Percentiles rank a stretch among this genome's conserved stretches.
Conservation (phyloP, 2,113 vertebrate species). For the Myotis davidii region DNA sequence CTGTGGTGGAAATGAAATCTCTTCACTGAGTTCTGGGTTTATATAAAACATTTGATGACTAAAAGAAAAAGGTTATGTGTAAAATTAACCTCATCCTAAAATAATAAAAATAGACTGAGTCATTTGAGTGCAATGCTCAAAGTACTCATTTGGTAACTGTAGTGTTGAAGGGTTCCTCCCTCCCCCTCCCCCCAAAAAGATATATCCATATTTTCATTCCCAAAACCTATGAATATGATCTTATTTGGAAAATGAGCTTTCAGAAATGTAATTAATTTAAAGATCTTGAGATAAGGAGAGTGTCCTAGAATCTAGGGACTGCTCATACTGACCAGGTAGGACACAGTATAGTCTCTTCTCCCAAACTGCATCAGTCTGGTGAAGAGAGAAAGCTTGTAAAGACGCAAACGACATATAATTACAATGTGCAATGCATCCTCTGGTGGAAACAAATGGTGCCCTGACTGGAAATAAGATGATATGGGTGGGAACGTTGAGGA, state of each 20-base stretch:
- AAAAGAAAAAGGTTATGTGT: background rate
- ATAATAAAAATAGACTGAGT: background rate
- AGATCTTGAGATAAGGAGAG: background rate
- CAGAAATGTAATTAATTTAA: background rate
- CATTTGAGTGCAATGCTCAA: background rate
- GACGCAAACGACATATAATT: background rate
- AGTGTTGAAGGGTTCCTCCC: background rate
- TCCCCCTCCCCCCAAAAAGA: background rate
- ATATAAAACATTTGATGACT: background rate
- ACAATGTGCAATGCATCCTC: background rate
- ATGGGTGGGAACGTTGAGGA: background rate
- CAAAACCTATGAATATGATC: background rate
- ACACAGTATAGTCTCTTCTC: background rate
- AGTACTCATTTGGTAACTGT: background rate
- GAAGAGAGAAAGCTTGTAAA: background rate
- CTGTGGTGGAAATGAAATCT: background rate
- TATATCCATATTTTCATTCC: background rate
- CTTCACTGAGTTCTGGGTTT: conserved; percentile 1
- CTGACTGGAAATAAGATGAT: background rate
- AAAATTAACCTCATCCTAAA: conserved; percentile 13
- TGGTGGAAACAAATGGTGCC: background rate
- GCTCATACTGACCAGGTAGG: background rate
- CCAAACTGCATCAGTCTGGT: background rate
- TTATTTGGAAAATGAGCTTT: background rate
- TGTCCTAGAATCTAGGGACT: background rate